Base-by-base conservation (phyloP, 1,140 invertebrate genomes). In the Hormaphis cornu region DNA sequence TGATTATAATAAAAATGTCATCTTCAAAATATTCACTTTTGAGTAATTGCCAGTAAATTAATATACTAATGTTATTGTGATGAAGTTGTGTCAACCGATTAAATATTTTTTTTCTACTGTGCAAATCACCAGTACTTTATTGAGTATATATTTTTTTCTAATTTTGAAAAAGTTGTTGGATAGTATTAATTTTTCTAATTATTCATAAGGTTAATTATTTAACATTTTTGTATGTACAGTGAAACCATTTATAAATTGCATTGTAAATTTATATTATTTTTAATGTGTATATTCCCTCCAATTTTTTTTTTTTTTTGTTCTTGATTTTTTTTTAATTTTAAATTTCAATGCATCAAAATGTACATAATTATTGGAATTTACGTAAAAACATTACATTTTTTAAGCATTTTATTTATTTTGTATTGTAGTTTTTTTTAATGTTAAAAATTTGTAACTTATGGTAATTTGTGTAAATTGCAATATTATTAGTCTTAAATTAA, bases 341-440 rank as follows among this genome's bases (percentile, higher is more conserved):
- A n/a, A n/a, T n/a, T n/a, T n/a, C n/a, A n/a, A n/a, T n/a, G 44
- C 26, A 66, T 30, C 33, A 26, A 61, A 63, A 46, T 66, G 61
- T 66, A 66, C 20, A 66, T 66, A 66, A 5, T 48, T n/a, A n/a
- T n/a, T n/a, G n/a, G n/a, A 66, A 18, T 10, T 20, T 66, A 30
- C 18, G 26, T 26, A 28, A 26, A 46, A 22, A 66, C 33, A 66
- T 66, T 35, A 48, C 59, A n/a, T 66, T 66, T 66, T 66, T 30
- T 66, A 66, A 66, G n/a, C 26, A 66, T 66, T 66, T 66, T 66
- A 66, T 66, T 66, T 66, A 66, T 66, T 66, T 63, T 66, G 48
- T 50, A 50, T 48, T 35, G 50, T 66, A 35, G 14, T 66, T 48
- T 63, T 66, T 66, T 66, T 50, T 35, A 66, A 33, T 66, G 61